Base-by-base conservation (phyloP, 2,888 invertebrate species). In the Coelinius sp. region DNA sequence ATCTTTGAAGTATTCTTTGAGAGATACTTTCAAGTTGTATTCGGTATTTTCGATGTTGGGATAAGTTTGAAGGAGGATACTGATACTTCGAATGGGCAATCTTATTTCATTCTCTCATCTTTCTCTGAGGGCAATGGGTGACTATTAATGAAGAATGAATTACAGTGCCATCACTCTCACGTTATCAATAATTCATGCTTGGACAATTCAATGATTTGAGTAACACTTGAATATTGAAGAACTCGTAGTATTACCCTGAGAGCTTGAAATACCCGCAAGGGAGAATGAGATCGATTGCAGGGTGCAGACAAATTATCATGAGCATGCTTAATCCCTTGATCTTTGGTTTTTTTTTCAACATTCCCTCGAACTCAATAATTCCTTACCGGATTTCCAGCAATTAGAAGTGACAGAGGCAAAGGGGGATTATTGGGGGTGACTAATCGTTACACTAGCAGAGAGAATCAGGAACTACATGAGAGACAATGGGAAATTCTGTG, bases 261-360 rank as follows among this genome's bases (percentile, higher is more conserved):
- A 8, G 35, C 8, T 59, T 20, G 10, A 2, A 35, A 7, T 4
- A 59, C 8, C 59, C 35, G 31, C 31, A 35, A 20, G 17, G 17
- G 22, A 5, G 35, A 31, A 31, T 59, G 14, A 59, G 31, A 20
- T 10, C 59, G 20, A 59, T 31, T 35, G 20, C 5, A 31, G 52
- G 35, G 41, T 56, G 38, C 41, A 52, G 70, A 66, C 71, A 64
- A 73, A 66, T 75, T 70, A 70, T 70, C 12, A 53, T 25, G 31
- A 22, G 68, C 49, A 59, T 24, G 46, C 64, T 31, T 52, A 46
- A 68, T 59, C 52, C 31, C 71, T 38, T 35, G 41, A 20, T 31
- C 35, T 41, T 8, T 20, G 12, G 52, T 52, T 31, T 38, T 22
- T 24, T 46, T 52, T 53, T 41, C 22, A 41, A 22, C 14, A 59